phyloP scores from a whole-genome alignment of 2,888 invertebrate species.

The Noctua fimbriata region DNA sequence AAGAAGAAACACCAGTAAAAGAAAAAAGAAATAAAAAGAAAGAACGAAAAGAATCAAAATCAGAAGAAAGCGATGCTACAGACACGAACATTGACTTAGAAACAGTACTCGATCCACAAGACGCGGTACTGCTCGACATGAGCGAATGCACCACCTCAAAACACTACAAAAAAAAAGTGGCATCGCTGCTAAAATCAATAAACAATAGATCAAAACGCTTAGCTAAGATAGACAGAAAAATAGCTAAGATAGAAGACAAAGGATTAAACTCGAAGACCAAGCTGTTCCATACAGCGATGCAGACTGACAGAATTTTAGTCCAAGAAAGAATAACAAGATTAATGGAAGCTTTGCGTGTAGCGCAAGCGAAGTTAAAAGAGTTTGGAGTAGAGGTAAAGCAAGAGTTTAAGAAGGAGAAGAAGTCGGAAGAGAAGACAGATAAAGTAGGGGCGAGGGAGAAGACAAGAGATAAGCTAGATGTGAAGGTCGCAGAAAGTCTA shows the following conservation, averaged over 20 bases:
- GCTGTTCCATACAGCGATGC: constrained; percentile 83
- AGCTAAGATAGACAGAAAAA: constrained; percentile 76
- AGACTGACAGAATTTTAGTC: constrained; percentile 76
- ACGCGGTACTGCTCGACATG: constrained; percentile 78
- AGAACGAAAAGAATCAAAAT: constrained; percentile 49
- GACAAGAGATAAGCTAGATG: constrained; percentile 44
- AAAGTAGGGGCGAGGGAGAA: constrained; percentile 41
- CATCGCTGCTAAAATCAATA: constrained; percentile 76
- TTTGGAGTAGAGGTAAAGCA: constrained; percentile 68
- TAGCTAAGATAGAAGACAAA: constrained; percentile 79
- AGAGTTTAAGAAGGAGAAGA: constrained; percentile 64
- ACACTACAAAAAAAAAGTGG: constrained; percentile 78
- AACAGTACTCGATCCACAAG: constrained; percentile 76
- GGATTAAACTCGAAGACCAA: constrained; percentile 78
- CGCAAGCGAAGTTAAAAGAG: constrained; percentile 68
- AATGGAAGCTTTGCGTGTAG: constrained; percentile 71
- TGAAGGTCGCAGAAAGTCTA: constrained; percentile 74
- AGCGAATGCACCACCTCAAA: constrained; percentile 77
- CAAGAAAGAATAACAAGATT: constrained; percentile 76
- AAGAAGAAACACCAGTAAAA: constrained; percentile 21
- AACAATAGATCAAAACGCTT: constrained; percentile 74
- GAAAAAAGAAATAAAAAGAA: constrained; percentile 52
- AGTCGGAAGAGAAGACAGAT: constrained; percentile 34
- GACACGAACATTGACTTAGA: constrained; percentile 82
- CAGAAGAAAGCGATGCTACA: constrained; percentile 82